Evolutionary conservation across 2,113 vertebrate genomes (phyloP).

Genomic region (Gopherus flavomarginatus): DNA sequence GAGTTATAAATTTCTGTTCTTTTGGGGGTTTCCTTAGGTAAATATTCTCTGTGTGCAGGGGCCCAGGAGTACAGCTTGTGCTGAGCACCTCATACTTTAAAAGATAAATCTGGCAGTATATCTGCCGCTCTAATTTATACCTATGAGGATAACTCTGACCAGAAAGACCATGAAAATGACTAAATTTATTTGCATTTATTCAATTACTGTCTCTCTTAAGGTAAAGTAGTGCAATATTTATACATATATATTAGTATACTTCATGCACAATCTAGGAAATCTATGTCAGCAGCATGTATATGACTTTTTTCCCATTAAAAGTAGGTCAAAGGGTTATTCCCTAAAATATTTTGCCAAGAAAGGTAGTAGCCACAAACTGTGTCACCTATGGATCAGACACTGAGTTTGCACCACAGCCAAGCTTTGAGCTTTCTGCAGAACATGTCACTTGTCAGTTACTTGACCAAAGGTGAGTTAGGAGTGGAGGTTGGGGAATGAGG

Average conservation of each 20-base stretch:
- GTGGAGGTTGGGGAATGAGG: not conserved
- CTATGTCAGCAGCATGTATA: not conserved
- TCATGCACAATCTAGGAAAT: slow-evolving; percentile 21
- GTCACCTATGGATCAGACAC: not conserved
- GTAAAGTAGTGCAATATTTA: slow-evolving; percentile 39
- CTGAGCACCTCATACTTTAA: slow-evolving; percentile 49
- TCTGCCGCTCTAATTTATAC: slow-evolving; percentile 73
- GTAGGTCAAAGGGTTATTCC: not conserved
- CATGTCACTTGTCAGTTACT: not conserved
- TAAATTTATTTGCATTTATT: slow-evolving; percentile 63
- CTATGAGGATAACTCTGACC: slow-evolving; percentile 54
- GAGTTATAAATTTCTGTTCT: not conserved
- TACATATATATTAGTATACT: not conserved
- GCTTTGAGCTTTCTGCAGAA: slow-evolving; percentile 14
- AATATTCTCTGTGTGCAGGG: slow-evolving; percentile 16
- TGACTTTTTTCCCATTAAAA: slow-evolving; percentile 43
- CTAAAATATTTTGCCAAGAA: not conserved
- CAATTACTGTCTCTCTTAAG: slow-evolving; percentile 53
- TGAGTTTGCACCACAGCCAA: not conserved
- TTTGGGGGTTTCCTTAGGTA: not conserved
- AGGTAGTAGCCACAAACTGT: not conserved
- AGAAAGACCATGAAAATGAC: slow-evolving; percentile 60
- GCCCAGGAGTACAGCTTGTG: slow-evolving; percentile 15
- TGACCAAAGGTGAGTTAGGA: not conserved
- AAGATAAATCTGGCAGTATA: slow-evolving; percentile 52